These are phyloP conservation scores for Brachyhypopomus gauderio DNA, from an alignment of 2,113 vertebrate genomes.

Conservation along the genomic window DNA sequence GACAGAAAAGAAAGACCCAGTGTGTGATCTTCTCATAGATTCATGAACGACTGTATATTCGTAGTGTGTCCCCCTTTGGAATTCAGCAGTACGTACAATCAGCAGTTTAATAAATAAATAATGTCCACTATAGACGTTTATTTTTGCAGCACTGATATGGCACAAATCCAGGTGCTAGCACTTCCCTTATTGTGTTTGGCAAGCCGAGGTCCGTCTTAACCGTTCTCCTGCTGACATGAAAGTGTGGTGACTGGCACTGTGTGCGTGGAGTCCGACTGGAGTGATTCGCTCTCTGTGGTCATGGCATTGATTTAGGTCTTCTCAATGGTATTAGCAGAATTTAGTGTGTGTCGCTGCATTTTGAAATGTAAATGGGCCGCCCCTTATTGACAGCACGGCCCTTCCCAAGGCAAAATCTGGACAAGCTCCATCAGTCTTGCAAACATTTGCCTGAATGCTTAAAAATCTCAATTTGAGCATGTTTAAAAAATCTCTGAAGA, in stretches of 20 bases:
- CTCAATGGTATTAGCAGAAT: conserved; percentile 2
- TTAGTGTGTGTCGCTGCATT: background rate
- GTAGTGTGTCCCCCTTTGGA: background rate
- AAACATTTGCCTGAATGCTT: conserved; percentile 1
- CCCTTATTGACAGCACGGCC: background rate
- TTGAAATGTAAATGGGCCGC: conserved; percentile 13
- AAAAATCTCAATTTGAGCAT: conserved; percentile 16
- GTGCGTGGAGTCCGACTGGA: conserved; percentile 7
- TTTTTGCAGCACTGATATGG: background rate
- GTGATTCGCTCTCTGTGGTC: background rate
- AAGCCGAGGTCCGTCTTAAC: background rate
- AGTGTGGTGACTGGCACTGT: background rate
- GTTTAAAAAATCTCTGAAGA: background rate
- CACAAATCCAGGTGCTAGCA: background rate
- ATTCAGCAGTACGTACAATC: background rate
- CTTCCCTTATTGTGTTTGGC: background rate
- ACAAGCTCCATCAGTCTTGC: background rate
- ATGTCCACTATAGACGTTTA: background rate
- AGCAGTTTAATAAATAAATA: background rate
- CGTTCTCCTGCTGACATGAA: background rate
- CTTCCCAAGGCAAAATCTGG: conserved; percentile 13
- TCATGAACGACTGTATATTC: background rate
- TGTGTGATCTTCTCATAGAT: background rate
- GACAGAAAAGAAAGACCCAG: background rate
- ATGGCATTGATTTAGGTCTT: conserved; percentile 1